phyloP scores from a whole-genome alignment of 1,140 invertebrate species.

The Eueides isabella region DNA sequence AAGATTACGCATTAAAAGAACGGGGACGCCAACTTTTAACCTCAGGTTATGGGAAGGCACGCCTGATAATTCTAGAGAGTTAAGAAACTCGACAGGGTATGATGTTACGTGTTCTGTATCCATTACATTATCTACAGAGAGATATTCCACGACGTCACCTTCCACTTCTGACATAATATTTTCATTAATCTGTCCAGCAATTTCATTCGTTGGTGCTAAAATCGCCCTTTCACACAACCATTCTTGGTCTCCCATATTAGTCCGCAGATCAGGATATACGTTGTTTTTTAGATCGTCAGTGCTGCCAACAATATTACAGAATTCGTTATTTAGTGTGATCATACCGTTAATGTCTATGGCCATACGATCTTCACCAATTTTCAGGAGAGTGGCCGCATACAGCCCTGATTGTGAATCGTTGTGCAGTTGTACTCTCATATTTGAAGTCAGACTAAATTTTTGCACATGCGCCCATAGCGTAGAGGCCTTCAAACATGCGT shows the following conservation, averaged over 20 bases:
- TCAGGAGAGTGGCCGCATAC: conserved; percentile 46
- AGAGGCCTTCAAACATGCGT: conserved; percentile 58
- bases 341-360: conserved; percentile 41
- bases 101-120: conserved; percentile 43
- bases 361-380: conserved; percentile 49
- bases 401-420: conserved; percentile 44
- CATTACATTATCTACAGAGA: conserved; percentile 47
- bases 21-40: too few relatives aligned
- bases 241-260: too few relatives aligned
- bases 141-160: conserved; percentile 43
- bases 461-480: conserved; percentile 53
- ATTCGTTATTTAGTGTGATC: too few relatives aligned
- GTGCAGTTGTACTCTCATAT: conserved; percentile 51
- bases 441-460: conserved; percentile 41
- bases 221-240: conserved; percentile 54
- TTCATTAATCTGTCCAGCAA: conserved; percentile 41
- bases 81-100: conserved; percentile 49
- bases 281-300: too few relatives aligned
- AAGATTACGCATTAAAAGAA: too few relatives aligned
- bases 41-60: conserved; percentile 46
- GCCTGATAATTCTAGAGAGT: conserved; percentile 46
- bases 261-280: too few relatives aligned
- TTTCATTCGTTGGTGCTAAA: conserved; percentile 48
- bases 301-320: too few relatives aligned
- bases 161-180: conserved; percentile 43